A percentile compares a stretch with the other conserved stretches of the same genome.
phyloP scores from a whole-genome alignment of 1,140 invertebrate species.

The Ceratitis capitata region DNA sequence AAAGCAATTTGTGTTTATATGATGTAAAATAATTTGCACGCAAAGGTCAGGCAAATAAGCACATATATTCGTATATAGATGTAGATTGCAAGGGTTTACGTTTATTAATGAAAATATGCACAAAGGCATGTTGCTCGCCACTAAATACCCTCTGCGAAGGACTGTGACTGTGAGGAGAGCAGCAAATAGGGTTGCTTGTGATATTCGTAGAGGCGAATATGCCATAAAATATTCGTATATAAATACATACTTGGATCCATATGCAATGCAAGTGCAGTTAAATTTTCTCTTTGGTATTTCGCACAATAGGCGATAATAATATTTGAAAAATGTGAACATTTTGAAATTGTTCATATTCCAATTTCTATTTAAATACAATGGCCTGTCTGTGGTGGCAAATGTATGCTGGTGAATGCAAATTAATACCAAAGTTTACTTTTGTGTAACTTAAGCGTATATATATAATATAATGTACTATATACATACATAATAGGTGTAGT shows the following conservation, averaged over 20 bases:
- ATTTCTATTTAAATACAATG: constrained; percentile 16
- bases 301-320: constrained; percentile 41
- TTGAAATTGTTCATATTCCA: constrained; percentile 36
- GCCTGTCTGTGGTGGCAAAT: not conserved
- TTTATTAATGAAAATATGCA: not conserved
- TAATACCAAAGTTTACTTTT: no score
- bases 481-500: no score
- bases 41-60: not conserved
- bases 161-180: not conserved
- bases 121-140: not conserved
- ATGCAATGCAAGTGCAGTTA: not conserved
- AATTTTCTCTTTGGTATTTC: constrained; percentile 20
- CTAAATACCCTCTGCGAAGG: not conserved
- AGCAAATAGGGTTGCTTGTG: no score
- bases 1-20: constrained; percentile 20
- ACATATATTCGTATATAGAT: no score
- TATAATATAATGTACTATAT: no score
- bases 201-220: no score
- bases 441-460: no score
- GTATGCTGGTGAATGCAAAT: not conserved
- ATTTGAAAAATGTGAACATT: constrained; percentile 39
- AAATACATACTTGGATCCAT: not conserved
- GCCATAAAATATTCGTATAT: no score
- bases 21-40: not conserved
- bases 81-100: not conserved